Base-by-base conservation (phyloP, 2,888 invertebrate species). In the Linyphia triangularis region DNA sequence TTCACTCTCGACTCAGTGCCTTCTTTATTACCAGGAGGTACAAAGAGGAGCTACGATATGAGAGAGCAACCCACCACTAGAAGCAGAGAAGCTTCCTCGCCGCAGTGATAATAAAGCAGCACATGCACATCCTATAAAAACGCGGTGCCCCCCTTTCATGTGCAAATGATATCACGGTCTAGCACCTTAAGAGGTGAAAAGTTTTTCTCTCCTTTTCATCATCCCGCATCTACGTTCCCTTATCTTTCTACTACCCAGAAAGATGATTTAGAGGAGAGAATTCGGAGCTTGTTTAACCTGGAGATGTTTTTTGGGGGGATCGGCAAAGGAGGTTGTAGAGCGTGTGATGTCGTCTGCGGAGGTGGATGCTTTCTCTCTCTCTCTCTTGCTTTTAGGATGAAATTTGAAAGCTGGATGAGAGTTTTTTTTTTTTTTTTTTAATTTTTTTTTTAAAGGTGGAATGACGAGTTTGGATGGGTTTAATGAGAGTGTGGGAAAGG, bases 111-210 rank as follows among this genome's bases (percentile, higher is more conserved):
- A 83, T 83, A 83, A 83, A 83, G 51, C 83, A 7, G 63, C 73
- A 65, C 83, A 51, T 65, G 65, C 83, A 65, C 63, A 73, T 65
- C 65, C 83, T 73, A 73, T 83, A 83, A 83, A 83, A 83, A 75
- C 65, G 83, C 28, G 83, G 65, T 43, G 22, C 65, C 57, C 65
- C 28, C 72, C 69, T 81, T 83, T 83, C 83, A 83, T 83, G 83
- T 83, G 83, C 83, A 83, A 83, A 83, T 83, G 83, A 83, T 83
- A 83, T 83, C 83, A 83, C 83, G 73, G 51, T 30, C 73, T 59
- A 24, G 30, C 73, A 83, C 73, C 83, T 33, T 73, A 33, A 51
- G 63, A 73, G 33, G 81, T 70, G 81, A 81, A 59, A 59, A 70
- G 59, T 65, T 72, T 43, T 26, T 63, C 63, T n/a, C 63, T 26